Evolutionary conservation across 2,113 vertebrate species (phyloP).

Genomic region (Burhinus bistriatus): DNA sequence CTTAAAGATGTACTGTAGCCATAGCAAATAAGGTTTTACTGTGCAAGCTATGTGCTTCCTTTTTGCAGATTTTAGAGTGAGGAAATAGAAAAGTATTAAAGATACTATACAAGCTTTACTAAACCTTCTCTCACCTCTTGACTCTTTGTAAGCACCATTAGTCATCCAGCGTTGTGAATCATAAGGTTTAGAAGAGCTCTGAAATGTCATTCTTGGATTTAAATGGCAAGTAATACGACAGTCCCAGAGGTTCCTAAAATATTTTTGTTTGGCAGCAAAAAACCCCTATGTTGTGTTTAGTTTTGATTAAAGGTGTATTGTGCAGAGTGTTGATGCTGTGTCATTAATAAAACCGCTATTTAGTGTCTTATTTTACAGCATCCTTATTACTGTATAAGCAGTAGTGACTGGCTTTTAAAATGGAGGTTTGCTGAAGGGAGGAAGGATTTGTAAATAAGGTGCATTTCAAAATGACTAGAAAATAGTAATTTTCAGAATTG

Average conservation of each 20-base stretch:
- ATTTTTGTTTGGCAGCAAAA: background rate
- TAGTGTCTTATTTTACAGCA: background rate
- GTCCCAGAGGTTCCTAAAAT: background rate
- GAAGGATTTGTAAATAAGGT: background rate
- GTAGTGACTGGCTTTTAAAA: background rate
- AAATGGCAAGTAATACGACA: background rate
- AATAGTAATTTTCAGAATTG: background rate
- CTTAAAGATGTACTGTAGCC: background rate
- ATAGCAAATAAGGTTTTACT: background rate
- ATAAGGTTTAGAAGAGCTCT: background rate
- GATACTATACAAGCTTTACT: background rate
- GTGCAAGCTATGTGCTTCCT: background rate
- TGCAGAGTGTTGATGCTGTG: background rate
- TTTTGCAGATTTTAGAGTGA: background rate
- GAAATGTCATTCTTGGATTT: background rate
- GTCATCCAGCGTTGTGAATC: background rate
- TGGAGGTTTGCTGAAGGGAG: background rate
- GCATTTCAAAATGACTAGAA: background rate
- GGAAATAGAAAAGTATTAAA: background rate
- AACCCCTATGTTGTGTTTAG: fast-evolving
- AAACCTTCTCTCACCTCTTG: background rate
- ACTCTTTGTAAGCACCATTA: background rate
- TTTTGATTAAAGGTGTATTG: background rate
- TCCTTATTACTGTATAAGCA: background rate
- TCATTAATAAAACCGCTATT: background rate